These are phyloP conservation scores for Pseudanteris insignis DNA, from an alignment of 2,888 invertebrate genomes.

Conservation along the genomic window DNA sequence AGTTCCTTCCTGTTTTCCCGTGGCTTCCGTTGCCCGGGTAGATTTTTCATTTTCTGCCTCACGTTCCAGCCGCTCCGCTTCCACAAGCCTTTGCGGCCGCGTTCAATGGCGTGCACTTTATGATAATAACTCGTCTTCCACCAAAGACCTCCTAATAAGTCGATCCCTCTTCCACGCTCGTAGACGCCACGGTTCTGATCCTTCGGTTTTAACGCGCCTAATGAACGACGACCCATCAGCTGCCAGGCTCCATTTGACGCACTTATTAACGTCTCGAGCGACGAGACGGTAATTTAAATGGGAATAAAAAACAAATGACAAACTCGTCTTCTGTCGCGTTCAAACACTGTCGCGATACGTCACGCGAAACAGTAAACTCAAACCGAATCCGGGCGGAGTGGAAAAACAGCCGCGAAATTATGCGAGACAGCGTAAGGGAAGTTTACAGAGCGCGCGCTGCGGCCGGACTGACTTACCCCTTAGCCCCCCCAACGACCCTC, in stretches of 20 bases:
- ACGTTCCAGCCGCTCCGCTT: slow-evolving; percentile 14
- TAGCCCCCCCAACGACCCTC: slow-evolving; percentile 54
- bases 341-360: not conserved
- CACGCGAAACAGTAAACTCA: slow-evolving; percentile 1
- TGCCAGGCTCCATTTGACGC: no score
- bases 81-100: not conserved
- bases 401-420: slow-evolving; percentile 32
- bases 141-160: no score
- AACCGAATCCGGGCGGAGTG: no score
- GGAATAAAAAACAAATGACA: no score
- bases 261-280: no score
- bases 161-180: no score
- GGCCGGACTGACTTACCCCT: slow-evolving; percentile 66
- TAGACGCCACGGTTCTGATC: no score
- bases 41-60: slow-evolving; percentile 46
- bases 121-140: slow-evolving; percentile 19
- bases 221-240: no score
- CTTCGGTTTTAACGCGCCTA: no score
- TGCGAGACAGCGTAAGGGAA: slow-evolving; percentile 58
- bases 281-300: no score
- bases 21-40: slow-evolving; percentile 33
- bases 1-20: slow-evolving; percentile 43
- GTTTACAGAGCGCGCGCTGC: slow-evolving; percentile 66
- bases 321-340: no score
- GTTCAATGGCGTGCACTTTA: slow-evolving; percentile 32